Percentiles rank a stretch among this genome's conserved stretches.
Conservation (phyloP, 35 echinoderm and acorn worm genomes). For the Ophiothrix spiculata region DNA sequence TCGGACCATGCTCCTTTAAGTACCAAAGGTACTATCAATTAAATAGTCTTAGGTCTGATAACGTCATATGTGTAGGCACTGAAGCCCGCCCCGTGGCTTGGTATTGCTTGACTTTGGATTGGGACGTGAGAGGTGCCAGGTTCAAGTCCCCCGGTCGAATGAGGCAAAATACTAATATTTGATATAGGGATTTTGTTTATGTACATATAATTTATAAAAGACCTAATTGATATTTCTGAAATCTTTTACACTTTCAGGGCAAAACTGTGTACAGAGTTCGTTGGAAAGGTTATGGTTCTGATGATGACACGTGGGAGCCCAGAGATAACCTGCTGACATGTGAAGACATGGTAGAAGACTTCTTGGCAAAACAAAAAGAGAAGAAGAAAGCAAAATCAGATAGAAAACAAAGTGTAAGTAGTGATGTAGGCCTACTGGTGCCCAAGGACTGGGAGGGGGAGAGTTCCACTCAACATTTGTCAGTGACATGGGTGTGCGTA, state of each 20-base stretch:
- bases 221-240: not conserved
- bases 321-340: constrained; percentile 89
- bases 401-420: not conserved
- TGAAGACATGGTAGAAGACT: constrained; percentile 95
- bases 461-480: too few species aligned
- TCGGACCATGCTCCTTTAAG: too few species aligned
- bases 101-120: too few species aligned
- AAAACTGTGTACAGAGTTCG: constrained; percentile 72
- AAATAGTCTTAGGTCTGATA: too few species aligned
- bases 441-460: too few species aligned
- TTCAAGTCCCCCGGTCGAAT: too few species aligned
- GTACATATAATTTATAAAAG: not conserved
- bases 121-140: too few species aligned
- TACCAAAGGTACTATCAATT: too few species aligned
- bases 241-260: constrained; percentile 19
- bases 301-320: constrained; percentile 96
- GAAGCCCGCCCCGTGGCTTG: too few species aligned
- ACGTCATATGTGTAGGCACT: too few species aligned
- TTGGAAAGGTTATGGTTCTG: constrained; percentile 90
- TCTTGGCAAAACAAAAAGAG: constrained; percentile 57
- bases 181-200: not conserved
- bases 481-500: too few species aligned
- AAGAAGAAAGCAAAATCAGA: constrained; percentile 34
- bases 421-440: too few species aligned
- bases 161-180: not conserved